Percentiles rank a stretch among this genome's conserved stretches.
These are phyloP conservation scores for Latrodectus elegans DNA, from an alignment of 2,888 invertebrate genomes.

Conservation along the genomic window DNA sequence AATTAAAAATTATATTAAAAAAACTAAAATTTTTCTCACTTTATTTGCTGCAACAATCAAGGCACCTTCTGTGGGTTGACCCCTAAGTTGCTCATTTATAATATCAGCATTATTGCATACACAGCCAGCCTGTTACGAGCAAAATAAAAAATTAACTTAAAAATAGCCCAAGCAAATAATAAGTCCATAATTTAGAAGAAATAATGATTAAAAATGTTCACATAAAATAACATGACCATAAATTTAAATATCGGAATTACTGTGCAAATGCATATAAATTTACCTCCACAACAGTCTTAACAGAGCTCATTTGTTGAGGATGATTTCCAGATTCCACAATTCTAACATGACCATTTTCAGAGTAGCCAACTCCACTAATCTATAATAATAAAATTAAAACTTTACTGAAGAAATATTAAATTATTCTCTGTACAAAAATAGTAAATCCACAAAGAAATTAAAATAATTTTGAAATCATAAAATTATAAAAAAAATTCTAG, in stretches of 20 bases:
- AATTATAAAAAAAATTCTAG: not conserved
- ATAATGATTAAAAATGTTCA: no score
- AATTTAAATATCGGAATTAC: no score
- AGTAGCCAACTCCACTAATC: slow-evolving; percentile 93
- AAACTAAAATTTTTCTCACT: slow-evolving; percentile 74
- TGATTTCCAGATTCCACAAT: slow-evolving; percentile 72
- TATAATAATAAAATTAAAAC: slow-evolving; percentile 70
- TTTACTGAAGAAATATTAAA: not conserved
- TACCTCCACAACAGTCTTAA: slow-evolving; percentile 86
- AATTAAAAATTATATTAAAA: no score
- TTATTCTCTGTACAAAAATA: no score
- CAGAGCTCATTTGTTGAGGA: slow-evolving; percentile 72
- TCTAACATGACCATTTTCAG: slow-evolving; percentile 86
- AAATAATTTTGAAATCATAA: not conserved
- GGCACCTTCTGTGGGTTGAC: slow-evolving; percentile 99
- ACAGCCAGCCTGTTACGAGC: slow-evolving; percentile 79
- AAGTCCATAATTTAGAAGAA: no score
- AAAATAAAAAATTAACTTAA: no score
- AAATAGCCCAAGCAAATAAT: no score
- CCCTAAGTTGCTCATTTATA: slow-evolving; percentile 85
- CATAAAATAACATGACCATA: no score
- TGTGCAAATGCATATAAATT: slow-evolving; percentile 10
- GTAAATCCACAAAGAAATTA: not conserved
- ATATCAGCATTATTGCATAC: slow-evolving; percentile 97
- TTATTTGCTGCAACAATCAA: slow-evolving; percentile 93